Base-by-base conservation (phyloP, 1,140 invertebrate genomes). In the Homalodisca vitripennis region DNA sequence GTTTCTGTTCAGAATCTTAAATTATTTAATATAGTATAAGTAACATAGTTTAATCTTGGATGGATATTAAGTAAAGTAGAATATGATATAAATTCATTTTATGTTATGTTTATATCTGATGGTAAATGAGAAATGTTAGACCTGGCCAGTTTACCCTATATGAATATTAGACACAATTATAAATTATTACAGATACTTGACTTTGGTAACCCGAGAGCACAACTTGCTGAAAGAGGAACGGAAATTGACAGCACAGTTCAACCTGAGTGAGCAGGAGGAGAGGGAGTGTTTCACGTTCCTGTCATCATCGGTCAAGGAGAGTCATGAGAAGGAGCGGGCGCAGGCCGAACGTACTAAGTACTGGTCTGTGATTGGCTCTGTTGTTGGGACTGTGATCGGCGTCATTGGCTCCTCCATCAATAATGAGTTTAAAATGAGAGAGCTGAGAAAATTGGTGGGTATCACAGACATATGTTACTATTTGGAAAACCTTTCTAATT, bases 331-430 rank as follows among this genome's bases (percentile, higher is more conserved):
- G 70, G 90, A 92, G 77, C 77, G 89, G 51, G 85, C 88, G 1
- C 86, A 89, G 75, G 87, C 88, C 14, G 88, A 91, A 76, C 82
- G 86, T 72, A 92, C 89, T 67, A 92, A 92, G 78, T 92, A 92
- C 75, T 90, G 89, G 88, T 90, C 88, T 64, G 83, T 92, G 55
- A 86, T 89, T 24, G 89, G 88, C 17, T 91, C 89, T 3, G 80
- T 90, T 72, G 77, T 88, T 48, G 89, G 89, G 22, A 88, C 89
- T 30, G 77, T 86, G 0, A 80, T 90, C 3, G 89, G 89, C 22
- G 86, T 90, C 70, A 75, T 86, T 3, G 88, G 87, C 30, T 87
- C 85, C 3, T 84, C 87, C 2, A 80, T 89, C 29, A 89, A 86
- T 74, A 89, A 88, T 73, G 80, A 83, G 65, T 76, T 88, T 20